Evolutionary conservation across 2,797 vertebrate species (phyloP).

Genomic region (Thunnus albacares): DNA sequence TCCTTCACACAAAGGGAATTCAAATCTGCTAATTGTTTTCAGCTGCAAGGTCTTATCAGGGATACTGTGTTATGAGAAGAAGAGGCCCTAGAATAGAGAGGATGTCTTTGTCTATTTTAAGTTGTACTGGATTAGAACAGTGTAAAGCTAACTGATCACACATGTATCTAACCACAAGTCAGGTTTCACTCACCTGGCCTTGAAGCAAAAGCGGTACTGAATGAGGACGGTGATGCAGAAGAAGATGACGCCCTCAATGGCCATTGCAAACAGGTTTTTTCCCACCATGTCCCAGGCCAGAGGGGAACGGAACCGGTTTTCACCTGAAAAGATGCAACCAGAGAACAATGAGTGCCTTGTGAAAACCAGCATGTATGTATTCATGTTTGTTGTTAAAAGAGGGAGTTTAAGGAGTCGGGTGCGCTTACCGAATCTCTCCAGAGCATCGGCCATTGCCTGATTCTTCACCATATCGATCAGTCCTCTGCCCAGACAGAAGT

Average conservation of each 20-base stretch:
- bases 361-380: neutral
- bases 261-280: slow-evolving; percentile 98
- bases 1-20: neutral
- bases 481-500: slow-evolving; percentile 96
- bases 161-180: neutral
- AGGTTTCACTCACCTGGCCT: slow-evolving; percentile 88
- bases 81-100: neutral
- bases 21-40: neutral
- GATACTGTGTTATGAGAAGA: neutral
- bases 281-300: slow-evolving; percentile 98
- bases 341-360: neutral
- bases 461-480: slow-evolving; percentile 99
- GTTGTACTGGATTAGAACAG: neutral
- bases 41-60: neutral
- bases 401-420: neutral
- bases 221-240: slow-evolving; percentile 96
- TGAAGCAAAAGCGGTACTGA: slow-evolving; percentile 97
- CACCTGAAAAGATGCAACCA: slow-evolving; percentile 83
- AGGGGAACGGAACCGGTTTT: slow-evolving; percentile 96
- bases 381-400: neutral
- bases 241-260: slow-evolving; percentile 94
- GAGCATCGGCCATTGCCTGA: slow-evolving; percentile 97
- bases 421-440: slow-evolving; percentile 95
- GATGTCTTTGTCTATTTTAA: neutral
- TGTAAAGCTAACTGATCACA: neutral